Evolutionary conservation across 2,888 invertebrate genomes (phyloP), one percentile per base, ranked within the genome.

Genomic region (Chrysolina americana): DNA sequence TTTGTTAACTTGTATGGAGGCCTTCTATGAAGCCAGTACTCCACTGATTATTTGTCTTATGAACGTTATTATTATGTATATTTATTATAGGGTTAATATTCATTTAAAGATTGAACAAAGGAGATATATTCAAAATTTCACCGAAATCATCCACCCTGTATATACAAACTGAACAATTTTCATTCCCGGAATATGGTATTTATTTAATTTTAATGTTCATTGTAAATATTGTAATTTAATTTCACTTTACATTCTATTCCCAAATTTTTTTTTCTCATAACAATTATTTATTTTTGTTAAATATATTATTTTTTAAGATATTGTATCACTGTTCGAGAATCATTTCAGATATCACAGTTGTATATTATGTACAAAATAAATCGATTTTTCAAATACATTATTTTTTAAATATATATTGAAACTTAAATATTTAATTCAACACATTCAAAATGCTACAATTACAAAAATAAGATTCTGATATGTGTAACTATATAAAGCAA

Each of bases 241-340:
- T 48, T 66, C 36, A 36, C 13, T 41, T 19, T 36, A 53, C 19
- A 64, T 41, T 68, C 50, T 63, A 48, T 71, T 21, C 19, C 64
- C 65, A 62, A 59, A 19, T 62, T 65, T 71, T 65, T 70, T 74
- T 69, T 48, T 65, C 65, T 65, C 21, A 44, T 50, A 28, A 28
- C 21, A 63, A 70, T 68, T 75, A 75, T 75, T 75, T 75, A 75
- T 75, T 75, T 75, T 75, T 75, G 74, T 75, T 75, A 75, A 56
- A 70, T 28, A 23, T 70, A 44, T 70, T 36, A 3, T 36, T 36
- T 59, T 56, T 68, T 65, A 48, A 62, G 41, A 72, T 53, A 36
- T 66, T 56, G 17, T 65, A 66, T 66, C 47, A 53, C 64, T 69
- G 56, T 69, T 71, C 47, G 66, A 19, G 63, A 41, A 53, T 65